Conservation (phyloP, 2,888 invertebrate genomes). For the Sericinus montela region DNA sequence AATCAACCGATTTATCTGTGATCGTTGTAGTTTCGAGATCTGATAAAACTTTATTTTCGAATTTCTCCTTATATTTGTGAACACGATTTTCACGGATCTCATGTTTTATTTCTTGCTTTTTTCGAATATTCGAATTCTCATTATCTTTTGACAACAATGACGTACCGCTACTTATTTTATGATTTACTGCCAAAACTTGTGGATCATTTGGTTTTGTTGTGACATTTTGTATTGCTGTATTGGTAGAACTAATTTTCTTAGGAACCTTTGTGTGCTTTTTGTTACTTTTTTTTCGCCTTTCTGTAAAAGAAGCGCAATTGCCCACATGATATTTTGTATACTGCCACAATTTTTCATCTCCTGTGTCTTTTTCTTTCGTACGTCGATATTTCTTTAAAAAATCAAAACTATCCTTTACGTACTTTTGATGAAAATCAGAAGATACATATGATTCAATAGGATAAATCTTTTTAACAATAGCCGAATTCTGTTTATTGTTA, state of each 20-base stretch:
- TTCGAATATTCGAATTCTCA: not conserved
- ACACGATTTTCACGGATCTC: not conserved
- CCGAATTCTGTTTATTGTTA: not conserved
- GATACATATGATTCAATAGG: conserved; percentile 47
- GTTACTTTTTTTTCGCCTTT: conserved; percentile 44
- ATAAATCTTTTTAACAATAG: conserved; percentile 31
- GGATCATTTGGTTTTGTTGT: conserved; percentile 26
- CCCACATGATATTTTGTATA: conserved; percentile 56
- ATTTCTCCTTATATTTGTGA: not conserved
- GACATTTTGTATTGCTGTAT: conserved; percentile 29
- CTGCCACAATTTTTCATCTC: conserved; percentile 54
- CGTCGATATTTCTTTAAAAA: conserved; percentile 20
- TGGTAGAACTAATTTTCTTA: conserved; percentile 38
- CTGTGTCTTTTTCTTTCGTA: conserved; percentile 32
- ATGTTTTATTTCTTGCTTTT: not conserved
- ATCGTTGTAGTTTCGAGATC: conserved; percentile 10
- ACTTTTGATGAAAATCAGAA: conserved; percentile 30
- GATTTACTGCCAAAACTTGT: conserved; percentile 23
- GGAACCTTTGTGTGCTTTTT: conserved; percentile 40
- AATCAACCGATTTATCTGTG: conserved; percentile 16
- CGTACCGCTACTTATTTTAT: conserved; percentile 26
- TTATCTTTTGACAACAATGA: not conserved
- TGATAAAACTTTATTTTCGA: conserved; percentile 6
- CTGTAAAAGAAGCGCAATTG: conserved; percentile 42
- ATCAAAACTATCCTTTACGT: conserved; percentile 1